phyloP scores from a whole-genome alignment of 2,797 vertebrate genomes.

The Momotus momota region DNA sequence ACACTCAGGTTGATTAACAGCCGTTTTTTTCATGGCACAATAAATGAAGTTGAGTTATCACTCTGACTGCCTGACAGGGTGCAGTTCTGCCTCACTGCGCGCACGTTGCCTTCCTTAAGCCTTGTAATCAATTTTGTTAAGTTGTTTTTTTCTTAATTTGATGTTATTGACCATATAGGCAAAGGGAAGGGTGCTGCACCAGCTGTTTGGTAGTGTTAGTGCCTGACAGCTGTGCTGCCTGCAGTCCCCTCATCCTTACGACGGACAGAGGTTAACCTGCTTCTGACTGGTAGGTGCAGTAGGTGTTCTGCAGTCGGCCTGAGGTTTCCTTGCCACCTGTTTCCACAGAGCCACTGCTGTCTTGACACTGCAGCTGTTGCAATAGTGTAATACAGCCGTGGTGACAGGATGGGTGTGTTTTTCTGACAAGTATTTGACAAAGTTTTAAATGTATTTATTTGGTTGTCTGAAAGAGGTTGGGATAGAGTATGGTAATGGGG shows the following conservation, averaged over 20 bases:
- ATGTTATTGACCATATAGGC: background rate
- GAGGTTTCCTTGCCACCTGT: background rate
- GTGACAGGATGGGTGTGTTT: fast-evolving
- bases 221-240: background rate
- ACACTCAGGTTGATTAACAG: background rate
- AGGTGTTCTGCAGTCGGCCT: background rate
- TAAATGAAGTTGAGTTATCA: background rate
- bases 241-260: background rate
- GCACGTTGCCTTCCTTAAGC: background rate
- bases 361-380: background rate
- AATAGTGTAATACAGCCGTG: background rate
- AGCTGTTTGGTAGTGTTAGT: background rate
- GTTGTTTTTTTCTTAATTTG: background rate
- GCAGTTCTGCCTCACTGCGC: background rate
- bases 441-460: background rate
- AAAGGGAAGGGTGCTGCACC: background rate
- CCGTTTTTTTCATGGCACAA: background rate
- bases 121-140: background rate
- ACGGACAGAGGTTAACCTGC: background rate
- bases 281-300: background rate
- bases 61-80: background rate
- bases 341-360: background rate
- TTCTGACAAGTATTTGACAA: background rate
- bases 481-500: background rate
- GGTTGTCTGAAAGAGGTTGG: background rate